phyloP scores from a whole-genome alignment of 2,113 vertebrate species.

The Ibidorhyncha struthersii region DNA sequence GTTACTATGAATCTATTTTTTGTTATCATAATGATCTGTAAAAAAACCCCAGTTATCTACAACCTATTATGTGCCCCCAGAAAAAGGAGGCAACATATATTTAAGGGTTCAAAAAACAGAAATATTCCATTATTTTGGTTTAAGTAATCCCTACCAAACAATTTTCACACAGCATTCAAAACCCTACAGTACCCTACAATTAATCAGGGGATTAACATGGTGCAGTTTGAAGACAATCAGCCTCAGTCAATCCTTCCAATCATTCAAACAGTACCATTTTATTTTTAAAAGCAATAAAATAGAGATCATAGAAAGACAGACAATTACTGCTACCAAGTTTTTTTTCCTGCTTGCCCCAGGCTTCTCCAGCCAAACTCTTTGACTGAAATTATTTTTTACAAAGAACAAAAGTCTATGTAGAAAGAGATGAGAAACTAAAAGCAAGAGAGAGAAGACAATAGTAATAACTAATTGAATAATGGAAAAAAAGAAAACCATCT shows the following conservation, averaged over 20 bases:
- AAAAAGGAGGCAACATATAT: neutral
- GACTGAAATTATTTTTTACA: neutral
- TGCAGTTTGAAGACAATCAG: neutral
- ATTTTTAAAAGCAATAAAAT: neutral
- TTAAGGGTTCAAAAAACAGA: neutral
- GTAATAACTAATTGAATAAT: neutral
- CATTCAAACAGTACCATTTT: neutral
- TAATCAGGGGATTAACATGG: neutral
- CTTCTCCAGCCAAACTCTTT: neutral
- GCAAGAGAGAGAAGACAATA: neutral
- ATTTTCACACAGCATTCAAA: neutral
- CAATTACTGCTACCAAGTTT: neutral
- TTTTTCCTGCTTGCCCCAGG: neutral
- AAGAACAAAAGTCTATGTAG: neutral
- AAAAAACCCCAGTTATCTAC: neutral
- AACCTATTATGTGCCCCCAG: neutral
- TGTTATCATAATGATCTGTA: neutral
- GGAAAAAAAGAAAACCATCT: neutral
- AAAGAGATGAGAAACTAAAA: neutral
- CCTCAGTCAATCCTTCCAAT: neutral
- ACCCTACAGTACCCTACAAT: neutral
- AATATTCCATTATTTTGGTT: neutral
- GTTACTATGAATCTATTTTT: neutral
- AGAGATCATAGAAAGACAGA: neutral
- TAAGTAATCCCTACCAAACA: neutral